These are phyloP conservation scores for Amblyjoppa fuscipennis DNA, from an alignment of 2,888 invertebrate genomes.

Conservation along the genomic window DNA sequence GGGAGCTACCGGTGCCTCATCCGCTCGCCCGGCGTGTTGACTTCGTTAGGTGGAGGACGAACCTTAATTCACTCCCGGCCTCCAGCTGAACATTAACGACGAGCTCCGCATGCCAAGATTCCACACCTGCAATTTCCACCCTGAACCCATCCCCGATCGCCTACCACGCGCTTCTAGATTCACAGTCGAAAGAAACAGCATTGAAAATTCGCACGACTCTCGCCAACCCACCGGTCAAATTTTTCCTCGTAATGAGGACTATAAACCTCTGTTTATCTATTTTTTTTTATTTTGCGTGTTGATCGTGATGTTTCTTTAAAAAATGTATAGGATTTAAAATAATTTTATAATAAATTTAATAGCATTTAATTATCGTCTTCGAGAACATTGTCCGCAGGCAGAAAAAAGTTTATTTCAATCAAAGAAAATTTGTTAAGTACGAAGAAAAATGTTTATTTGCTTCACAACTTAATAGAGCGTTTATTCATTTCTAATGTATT, in stretches of 20 bases:
- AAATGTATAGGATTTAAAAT: too few species aligned
- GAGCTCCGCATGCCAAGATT: conserved; percentile 12
- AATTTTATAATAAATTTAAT: too few species aligned
- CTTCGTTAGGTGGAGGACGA: conserved; percentile 60
- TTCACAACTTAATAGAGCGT: too few species aligned
- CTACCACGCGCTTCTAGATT: neutral
- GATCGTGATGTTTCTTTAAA: too few species aligned
- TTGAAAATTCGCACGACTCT: neutral
- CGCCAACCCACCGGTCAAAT: neutral
- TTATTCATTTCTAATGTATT: too few species aligned
- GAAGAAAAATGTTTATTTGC: too few species aligned
- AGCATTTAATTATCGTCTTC: too few species aligned
- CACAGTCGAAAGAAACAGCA: neutral
- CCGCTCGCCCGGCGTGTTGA: conserved; percentile 49
- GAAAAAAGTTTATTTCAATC: too few species aligned
- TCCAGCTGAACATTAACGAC: conserved; percentile 47
- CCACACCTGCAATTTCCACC: conserved; percentile 13
- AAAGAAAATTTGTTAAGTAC: too few species aligned
- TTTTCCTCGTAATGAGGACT: neutral
- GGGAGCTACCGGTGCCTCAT: conserved; percentile 39
- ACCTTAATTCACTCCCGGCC: conserved; percentile 58
- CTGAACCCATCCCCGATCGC: conserved; percentile 11
- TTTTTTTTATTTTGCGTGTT: neutral
- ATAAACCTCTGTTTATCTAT: neutral
- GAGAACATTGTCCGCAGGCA: too few species aligned